phyloP scores from a whole-genome alignment of 2,113 vertebrate species.

The Nyctereutes procyonoides region DNA sequence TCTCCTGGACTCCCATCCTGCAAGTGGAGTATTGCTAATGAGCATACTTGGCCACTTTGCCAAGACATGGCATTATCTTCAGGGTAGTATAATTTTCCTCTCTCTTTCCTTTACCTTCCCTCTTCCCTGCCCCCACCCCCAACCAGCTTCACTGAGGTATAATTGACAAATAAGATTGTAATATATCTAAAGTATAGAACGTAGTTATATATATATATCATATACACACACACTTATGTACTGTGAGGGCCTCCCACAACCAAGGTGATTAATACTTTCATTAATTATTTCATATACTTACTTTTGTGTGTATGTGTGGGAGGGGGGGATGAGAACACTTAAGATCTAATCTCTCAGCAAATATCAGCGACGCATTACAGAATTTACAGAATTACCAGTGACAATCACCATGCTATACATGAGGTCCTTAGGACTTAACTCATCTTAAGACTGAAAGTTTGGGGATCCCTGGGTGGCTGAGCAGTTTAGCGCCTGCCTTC shows the following conservation, averaged over 20 bases:
- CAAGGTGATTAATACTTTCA: background rate
- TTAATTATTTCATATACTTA: background rate
- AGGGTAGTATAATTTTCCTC: background rate
- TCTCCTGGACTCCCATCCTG: background rate
- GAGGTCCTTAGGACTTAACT: background rate
- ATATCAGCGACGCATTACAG: background rate
- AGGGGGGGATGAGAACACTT: background rate
- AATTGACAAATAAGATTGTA: background rate
- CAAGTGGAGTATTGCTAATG: background rate
- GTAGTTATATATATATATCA: background rate
- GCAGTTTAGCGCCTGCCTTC: too few species aligned
- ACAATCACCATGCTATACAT: background rate
- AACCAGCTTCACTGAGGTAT: background rate
- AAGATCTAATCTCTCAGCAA: background rate
- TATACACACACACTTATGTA: background rate
- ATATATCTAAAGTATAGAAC: background rate
- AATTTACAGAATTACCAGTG: background rate
- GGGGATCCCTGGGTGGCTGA: background rate
- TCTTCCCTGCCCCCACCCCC: background rate
- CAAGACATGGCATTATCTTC: background rate
- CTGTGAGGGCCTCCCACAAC: background rate
- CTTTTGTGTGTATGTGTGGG: background rate
- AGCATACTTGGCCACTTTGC: background rate
- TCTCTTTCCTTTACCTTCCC: background rate
- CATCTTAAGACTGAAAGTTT: background rate